Evolutionary conservation across 1,140 invertebrate genomes (phyloP).

Genomic region (Ceratosolen fusciceps): DNA sequence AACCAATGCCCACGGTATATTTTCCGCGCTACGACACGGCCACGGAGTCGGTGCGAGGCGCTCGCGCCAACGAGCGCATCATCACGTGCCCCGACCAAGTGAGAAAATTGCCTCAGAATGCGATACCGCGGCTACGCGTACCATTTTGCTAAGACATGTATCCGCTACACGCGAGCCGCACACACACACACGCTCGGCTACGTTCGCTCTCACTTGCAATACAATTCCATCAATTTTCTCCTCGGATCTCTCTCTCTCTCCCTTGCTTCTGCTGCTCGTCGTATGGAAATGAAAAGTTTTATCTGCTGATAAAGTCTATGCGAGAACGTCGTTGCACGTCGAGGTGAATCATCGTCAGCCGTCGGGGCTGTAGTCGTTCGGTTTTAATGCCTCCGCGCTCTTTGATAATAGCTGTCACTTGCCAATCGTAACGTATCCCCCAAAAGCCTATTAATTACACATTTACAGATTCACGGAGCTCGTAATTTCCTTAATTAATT

Average conservation of each 20-base stretch:
- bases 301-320: not conserved
- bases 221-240: not conserved
- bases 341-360: slow-evolving; percentile 21
- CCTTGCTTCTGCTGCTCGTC: too few relatives aligned
- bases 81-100: slow-evolving; percentile 27
- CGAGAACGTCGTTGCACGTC: slow-evolving; percentile 10
- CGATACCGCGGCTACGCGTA: slow-evolving; percentile 8
- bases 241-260: too few relatives aligned
- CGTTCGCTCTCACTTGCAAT: too few relatives aligned
- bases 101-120: slow-evolving; percentile 41
- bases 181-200: not conserved
- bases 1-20: slow-evolving; percentile 2
- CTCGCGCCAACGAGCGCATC: not conserved
- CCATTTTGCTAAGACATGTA: not conserved
- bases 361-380: too few relatives aligned
- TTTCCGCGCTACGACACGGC: not conserved
- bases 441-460: not conserved
- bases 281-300: slow-evolving; percentile 11
- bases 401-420: not conserved
- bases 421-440: not conserved
- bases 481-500: too few relatives aligned
- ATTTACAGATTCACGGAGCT: not conserved
- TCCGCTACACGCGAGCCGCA: not conserved
- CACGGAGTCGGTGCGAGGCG: too few relatives aligned
- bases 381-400: too few relatives aligned